phyloP scores from a whole-genome alignment of 1,140 invertebrate genomes.

The Stenopsyche tienmushanensis region DNA sequence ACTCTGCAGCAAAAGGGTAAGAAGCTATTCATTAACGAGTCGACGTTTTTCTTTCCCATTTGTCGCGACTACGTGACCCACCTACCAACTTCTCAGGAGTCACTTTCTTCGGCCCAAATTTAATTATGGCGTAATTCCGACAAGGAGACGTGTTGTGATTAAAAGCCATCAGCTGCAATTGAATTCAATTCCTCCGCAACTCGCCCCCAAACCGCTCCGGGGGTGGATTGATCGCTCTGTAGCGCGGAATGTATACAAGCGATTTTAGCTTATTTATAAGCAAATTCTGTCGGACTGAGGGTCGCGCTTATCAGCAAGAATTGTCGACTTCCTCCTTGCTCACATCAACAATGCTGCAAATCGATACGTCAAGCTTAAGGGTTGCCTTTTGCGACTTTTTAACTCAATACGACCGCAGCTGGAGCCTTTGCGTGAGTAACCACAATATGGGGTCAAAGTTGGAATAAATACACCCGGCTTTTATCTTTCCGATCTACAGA shows the following conservation, averaged over 20 bases:
- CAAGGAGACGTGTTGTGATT: background rate
- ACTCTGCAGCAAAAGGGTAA: background rate
- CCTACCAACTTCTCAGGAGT: background rate
- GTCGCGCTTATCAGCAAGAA: no score
- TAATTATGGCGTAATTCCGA: background rate
- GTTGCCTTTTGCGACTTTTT: no score
- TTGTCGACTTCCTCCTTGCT: no score
- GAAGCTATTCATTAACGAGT: background rate
- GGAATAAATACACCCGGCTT: slow-evolving; percentile 2
- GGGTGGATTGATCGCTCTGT: no score
- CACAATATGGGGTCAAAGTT: slow-evolving; percentile 7
- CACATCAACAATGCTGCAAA: no score
- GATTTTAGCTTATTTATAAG: background rate
- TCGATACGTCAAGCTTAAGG: no score
- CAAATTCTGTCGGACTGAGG: background rate
- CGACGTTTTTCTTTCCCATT: background rate
- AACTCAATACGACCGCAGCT: background rate
- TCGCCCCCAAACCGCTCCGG: background rate
- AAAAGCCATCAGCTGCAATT: background rate
- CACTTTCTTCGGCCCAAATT: background rate
- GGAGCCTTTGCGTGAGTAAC: slow-evolving; percentile 1
- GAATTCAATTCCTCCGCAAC: background rate
- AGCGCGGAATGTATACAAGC: no score
- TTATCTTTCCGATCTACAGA: slow-evolving; percentile 3
- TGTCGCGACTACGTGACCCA: background rate